phyloP scores from a whole-genome alignment of 2,113 vertebrate species.

The Anoura caudifer region DNA sequence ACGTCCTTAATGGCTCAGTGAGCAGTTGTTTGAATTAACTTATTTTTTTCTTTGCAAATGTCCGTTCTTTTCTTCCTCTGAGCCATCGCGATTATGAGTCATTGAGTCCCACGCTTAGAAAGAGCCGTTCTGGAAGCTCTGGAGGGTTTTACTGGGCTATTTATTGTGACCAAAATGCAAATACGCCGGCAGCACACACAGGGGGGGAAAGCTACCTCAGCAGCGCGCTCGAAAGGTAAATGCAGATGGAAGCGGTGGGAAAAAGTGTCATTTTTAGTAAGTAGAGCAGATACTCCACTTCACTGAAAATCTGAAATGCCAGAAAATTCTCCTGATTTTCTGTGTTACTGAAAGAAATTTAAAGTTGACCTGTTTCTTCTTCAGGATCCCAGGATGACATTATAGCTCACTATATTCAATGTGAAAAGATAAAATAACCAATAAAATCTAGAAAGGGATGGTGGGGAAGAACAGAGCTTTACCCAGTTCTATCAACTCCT shows the following conservation, averaged over 20 bases:
- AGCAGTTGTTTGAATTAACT: not conserved
- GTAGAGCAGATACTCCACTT: constrained; percentile 67
- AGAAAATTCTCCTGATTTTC: constrained; percentile 65
- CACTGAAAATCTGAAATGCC: constrained; percentile 29
- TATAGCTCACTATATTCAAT: not conserved
- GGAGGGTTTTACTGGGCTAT: constrained; percentile 60
- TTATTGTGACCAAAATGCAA: constrained; percentile 69
- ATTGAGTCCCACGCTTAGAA: not conserved
- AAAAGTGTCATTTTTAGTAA: constrained; percentile 60
- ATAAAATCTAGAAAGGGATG: not conserved
- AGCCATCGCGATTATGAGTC: not conserved
- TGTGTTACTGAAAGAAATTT: constrained; percentile 58
- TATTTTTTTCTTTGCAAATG: not conserved
- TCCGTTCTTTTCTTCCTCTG: not conserved
- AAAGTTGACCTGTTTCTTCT: constrained; percentile 66
- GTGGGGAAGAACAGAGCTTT: not conserved
- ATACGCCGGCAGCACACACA: constrained; percentile 62
- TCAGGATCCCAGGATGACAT: constrained; percentile 57
- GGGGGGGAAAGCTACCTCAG: constrained; percentile 64
- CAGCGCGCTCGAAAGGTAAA: constrained; percentile 31
- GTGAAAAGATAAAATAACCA: not conserved
- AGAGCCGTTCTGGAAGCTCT: constrained; percentile 3
- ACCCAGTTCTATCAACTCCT: not conserved
- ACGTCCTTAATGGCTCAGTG: not conserved
- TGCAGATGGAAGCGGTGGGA: constrained; percentile 49